Percentiles rank a stretch among this genome's conserved stretches.
Conservation (phyloP, 2,113 vertebrate genomes). For the Lepisosteus oculatus region DNA sequence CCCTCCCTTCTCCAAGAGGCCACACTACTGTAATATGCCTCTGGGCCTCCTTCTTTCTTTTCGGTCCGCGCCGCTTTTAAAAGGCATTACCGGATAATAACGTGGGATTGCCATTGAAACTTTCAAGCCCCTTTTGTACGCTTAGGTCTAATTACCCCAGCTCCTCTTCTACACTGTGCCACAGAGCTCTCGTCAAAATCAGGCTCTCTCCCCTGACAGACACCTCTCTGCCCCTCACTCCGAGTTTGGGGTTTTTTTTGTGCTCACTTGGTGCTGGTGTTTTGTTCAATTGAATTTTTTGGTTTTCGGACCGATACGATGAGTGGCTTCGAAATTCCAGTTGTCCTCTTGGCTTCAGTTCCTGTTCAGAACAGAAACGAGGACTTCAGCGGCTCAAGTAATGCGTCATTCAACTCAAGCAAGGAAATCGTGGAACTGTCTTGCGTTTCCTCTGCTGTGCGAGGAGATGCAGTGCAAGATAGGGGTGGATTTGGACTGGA, state of each 20-base stretch:
- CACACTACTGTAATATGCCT: slow-evolving; percentile 50
- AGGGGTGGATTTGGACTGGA: too few relatives aligned
- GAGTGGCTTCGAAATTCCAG: too few relatives aligned
- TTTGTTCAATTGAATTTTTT: too few relatives aligned
- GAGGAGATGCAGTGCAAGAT: too few relatives aligned
- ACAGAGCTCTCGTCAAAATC: slow-evolving; percentile 19
- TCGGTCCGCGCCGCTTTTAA: slow-evolving; percentile 47
- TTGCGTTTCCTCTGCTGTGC: too few relatives aligned
- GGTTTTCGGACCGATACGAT: too few relatives aligned
- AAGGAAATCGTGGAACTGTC: too few relatives aligned
- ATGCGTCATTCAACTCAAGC: too few relatives aligned
- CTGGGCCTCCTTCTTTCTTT: slow-evolving; percentile 30
- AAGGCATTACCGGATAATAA: slow-evolving; percentile 58
- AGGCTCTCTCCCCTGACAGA: slow-evolving; percentile 1
- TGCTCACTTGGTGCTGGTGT: too few relatives aligned
- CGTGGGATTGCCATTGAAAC: slow-evolving; percentile 57
- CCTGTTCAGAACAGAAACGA: too few relatives aligned
- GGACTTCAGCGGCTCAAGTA: too few relatives aligned
- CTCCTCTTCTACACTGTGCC: slow-evolving; percentile 12
- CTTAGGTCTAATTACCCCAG: slow-evolving; percentile 46
- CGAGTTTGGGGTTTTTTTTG: slow-evolving; percentile 12
- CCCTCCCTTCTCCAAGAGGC: not conserved
- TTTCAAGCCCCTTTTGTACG: slow-evolving; percentile 46
- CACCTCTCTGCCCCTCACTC: not conserved
- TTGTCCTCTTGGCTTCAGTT: too few relatives aligned